Conservation (phyloP, 2,797 vertebrate species). For the Toxotes lorentzi region DNA sequence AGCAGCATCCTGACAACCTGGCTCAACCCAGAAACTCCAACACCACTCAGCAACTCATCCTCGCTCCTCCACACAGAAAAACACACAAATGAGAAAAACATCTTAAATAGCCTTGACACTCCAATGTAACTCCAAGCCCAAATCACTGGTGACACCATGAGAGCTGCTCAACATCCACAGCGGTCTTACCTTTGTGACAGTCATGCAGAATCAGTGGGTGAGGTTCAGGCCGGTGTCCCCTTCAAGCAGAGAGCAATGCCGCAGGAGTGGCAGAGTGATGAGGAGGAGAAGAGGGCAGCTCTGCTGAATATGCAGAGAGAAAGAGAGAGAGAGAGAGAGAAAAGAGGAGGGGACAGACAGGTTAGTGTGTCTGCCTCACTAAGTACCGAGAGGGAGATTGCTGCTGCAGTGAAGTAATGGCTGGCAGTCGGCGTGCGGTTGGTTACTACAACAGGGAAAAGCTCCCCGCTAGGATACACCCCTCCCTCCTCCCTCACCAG, state of each 20-base stretch:
- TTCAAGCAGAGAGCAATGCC: constrained; percentile 78
- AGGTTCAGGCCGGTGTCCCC: constrained; percentile 83
- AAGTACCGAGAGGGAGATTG: constrained; percentile 73
- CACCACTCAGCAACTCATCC: constrained; percentile 45
- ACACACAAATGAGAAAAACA: constrained; percentile 1
- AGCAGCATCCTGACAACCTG: constrained; percentile 45
- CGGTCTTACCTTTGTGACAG: constrained; percentile 93
- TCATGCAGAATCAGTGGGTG: constrained; percentile 91
- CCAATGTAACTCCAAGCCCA: constrained; percentile 9
- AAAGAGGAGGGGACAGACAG: constrained; percentile 78
- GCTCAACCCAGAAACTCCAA: constrained; percentile 40
- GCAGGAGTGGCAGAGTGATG: constrained; percentile 80
- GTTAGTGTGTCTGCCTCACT: constrained; percentile 78
- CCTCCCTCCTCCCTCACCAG: constrained; percentile 57
- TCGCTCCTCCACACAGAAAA: constrained; percentile 13
- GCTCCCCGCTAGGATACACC: constrained; percentile 75
- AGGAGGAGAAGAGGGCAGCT: constrained; percentile 76
- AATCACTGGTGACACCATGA: constrained; percentile 10
- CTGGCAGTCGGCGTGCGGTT: constrained; percentile 71
- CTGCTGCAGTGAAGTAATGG: constrained; percentile 85
- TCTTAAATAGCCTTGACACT: constrained; percentile 26
- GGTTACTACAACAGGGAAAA: constrained; percentile 83
- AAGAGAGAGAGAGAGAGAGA: constrained; percentile 51
- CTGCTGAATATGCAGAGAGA: constrained; percentile 72
- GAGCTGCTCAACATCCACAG: constrained; percentile 41